Percentiles rank a stretch among this genome's conserved stretches.
These are phyloP conservation scores for Xestia c-nigrum DNA, from an alignment of 2,888 invertebrate genomes.

Conservation along the genomic window DNA sequence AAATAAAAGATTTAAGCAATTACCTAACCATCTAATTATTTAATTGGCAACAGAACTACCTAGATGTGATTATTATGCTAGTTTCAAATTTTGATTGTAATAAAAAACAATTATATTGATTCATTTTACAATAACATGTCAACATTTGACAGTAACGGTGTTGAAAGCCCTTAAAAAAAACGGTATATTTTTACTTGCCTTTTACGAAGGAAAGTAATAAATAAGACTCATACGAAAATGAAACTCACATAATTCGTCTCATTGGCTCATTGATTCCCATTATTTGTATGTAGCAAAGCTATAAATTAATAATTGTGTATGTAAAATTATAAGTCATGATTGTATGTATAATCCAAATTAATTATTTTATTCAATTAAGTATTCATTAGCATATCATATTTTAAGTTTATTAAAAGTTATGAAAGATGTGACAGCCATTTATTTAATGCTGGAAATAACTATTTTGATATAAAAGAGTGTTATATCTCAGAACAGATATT, in stretches of 20 bases:
- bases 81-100: conserved; percentile 4
- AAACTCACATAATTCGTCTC: background rate
- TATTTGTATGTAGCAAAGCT: background rate
- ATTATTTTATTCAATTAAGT: conserved; percentile 26
- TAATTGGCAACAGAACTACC: background rate
- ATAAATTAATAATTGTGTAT: conserved; percentile 10
- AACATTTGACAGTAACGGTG: background rate
- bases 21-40: background rate
- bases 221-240: background rate
- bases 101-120: background rate
- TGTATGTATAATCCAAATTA: conserved; percentile 19
- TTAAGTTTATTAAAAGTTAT: conserved; percentile 6
- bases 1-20: background rate
- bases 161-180: background rate
- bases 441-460: background rate
- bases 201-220: conserved; percentile 11
- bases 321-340: conserved; percentile 16
- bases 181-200: conserved; percentile 7
- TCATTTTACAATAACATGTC: background rate
- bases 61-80: conserved; percentile 5
- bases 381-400: conserved; percentile 43
- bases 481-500: background rate
- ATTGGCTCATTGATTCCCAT: conserved; percentile 3
- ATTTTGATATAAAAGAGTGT: background rate
- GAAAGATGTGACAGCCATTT: background rate